A percentile compares a stretch with the other conserved stretches of the same genome.
phyloP scores from a whole-genome alignment of 1,140 invertebrate genomes.

The Drosophila elegans region DNA sequence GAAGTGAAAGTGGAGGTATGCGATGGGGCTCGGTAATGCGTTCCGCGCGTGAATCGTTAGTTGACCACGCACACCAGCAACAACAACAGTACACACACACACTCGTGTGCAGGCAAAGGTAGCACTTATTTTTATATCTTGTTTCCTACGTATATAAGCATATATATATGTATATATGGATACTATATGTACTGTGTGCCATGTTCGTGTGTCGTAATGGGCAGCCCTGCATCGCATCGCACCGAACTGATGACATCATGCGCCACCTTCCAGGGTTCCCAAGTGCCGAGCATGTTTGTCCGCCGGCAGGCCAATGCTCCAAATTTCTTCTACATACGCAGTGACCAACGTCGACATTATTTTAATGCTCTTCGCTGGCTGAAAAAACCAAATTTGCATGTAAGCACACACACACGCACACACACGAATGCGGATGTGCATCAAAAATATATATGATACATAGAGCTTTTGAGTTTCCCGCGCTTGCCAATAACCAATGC shows the following conservation, averaged over 20 bases:
- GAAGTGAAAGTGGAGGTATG: background rate
- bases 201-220: slow-evolving; percentile 63
- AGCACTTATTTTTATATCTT: slow-evolving; percentile 50
- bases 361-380: slow-evolving; percentile 11
- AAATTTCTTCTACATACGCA: slow-evolving; percentile 44
- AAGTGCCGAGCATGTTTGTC: slow-evolving; percentile 11
- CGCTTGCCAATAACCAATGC: background rate
- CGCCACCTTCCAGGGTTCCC: slow-evolving; percentile 22
- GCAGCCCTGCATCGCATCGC: slow-evolving; percentile 49
- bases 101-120: slow-evolving; percentile 21
- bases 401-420: background rate
- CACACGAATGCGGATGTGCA: no score
- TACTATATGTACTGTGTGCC: slow-evolving; percentile 1
- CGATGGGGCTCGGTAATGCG: slow-evolving; percentile 37
- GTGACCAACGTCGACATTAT: slow-evolving; percentile 27
- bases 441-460: background rate
- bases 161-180: slow-evolving; percentile 1
- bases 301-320: slow-evolving; percentile 49
- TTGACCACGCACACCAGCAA: slow-evolving; percentile 43
- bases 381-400: slow-evolving; percentile 22
- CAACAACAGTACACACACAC: background rate
- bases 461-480: slow-evolving; percentile 3
- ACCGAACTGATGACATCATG: slow-evolving; percentile 70
- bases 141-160: slow-evolving; percentile 4
- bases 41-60: slow-evolving; percentile 49